Evolutionary conservation across 2,113 vertebrate genomes (phyloP).

Genomic region (Indicator indicator): DNA sequence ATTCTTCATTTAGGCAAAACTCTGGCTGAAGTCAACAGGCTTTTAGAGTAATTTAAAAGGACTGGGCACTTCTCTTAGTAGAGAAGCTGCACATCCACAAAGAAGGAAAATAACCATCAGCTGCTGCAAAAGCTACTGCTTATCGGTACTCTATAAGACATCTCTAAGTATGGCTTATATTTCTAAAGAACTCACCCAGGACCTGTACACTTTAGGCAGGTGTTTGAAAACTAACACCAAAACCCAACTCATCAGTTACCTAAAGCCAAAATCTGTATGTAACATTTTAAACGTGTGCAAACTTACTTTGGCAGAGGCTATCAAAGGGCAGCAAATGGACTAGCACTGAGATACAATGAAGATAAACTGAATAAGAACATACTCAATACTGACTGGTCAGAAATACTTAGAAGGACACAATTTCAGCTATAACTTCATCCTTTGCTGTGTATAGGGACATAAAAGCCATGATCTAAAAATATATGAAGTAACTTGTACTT

Average conservation of each 20-base stretch:
- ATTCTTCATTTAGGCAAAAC: not conserved
- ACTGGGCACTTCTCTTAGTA: not conserved
- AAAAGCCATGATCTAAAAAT: not conserved
- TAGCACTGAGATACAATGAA: not conserved
- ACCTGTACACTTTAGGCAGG: not conserved
- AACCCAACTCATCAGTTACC: not conserved
- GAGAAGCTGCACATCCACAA: not conserved
- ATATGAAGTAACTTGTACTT: not conserved
- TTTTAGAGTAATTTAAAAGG: not conserved
- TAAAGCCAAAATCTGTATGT: not conserved
- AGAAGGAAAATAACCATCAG: not conserved
- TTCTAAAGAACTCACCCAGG: not conserved
- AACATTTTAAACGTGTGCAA: not conserved
- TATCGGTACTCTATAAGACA: not conserved
- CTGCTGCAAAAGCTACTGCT: not conserved
- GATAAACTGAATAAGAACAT: not conserved
- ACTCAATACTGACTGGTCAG: not conserved
- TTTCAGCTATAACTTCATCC: not conserved
- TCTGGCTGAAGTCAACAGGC: not conserved
- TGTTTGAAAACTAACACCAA: not conserved
- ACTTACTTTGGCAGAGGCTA: not conserved
- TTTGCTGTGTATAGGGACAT: not conserved
- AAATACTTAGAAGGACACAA: not conserved
- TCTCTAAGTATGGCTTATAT: conserved; percentile 1
- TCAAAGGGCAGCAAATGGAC: not conserved